A percentile compares a stretch with the other conserved stretches of the same genome.
These are phyloP conservation scores for Tholera decimalis DNA, from an alignment of 2,888 invertebrate species.

Conservation along the genomic window DNA sequence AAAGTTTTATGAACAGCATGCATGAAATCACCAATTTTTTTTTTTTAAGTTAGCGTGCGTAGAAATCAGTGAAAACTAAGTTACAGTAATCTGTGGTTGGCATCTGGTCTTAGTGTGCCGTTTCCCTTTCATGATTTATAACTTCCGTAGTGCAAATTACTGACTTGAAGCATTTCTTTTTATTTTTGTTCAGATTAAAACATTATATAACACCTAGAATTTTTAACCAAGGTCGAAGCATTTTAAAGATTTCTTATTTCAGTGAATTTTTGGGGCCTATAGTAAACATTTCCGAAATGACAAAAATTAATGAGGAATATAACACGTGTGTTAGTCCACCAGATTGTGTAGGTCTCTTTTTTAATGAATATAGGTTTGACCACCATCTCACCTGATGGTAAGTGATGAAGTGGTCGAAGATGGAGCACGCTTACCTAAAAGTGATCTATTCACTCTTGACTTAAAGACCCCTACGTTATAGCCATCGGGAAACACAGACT, in stretches of 20 bases:
- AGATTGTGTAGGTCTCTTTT: too few species aligned
- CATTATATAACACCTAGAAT: background rate
- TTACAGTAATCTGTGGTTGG: slow-evolving; percentile 15
- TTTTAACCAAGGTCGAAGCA: too few species aligned
- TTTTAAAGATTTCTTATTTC: background rate
- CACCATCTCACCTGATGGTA: too few species aligned
- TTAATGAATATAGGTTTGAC: too few species aligned
- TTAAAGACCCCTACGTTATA: too few species aligned
- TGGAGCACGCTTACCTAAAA: too few species aligned
- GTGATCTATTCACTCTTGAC: too few species aligned
- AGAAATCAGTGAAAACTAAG: slow-evolving; percentile 34
- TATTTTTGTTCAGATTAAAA: background rate
- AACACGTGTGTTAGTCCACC: too few species aligned
- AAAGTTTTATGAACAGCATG: slow-evolving; percentile 11
- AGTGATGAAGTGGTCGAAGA: too few species aligned
- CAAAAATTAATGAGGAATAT: too few species aligned
- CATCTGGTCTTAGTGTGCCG: slow-evolving; percentile 24
- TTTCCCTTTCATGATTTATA: slow-evolving; percentile 21
- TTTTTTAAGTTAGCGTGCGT: slow-evolving; percentile 18
- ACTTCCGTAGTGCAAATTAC: slow-evolving; percentile 28
- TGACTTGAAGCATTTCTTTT: slow-evolving; percentile 9
- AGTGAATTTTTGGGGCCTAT: background rate
- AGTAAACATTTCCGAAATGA: too few species aligned
- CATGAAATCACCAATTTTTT: slow-evolving; percentile 6
- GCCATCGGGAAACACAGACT: too few species aligned